Conservation (phyloP, 2,888 invertebrate species). For the Hydropsyche betteni region DNA sequence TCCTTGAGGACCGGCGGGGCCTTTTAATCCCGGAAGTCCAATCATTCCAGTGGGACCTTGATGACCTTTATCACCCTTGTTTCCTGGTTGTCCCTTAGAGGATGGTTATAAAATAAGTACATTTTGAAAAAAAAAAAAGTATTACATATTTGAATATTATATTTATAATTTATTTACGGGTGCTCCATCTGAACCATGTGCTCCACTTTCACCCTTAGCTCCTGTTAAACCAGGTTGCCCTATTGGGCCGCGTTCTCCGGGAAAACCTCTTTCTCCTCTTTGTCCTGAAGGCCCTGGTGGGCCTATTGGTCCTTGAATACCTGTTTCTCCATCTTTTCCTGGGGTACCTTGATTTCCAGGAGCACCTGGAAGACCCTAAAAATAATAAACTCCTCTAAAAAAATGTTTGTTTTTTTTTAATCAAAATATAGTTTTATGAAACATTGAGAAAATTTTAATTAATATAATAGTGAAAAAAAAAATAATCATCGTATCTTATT, state of each 20-base stretch:
- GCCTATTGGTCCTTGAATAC: constrained; percentile 73
- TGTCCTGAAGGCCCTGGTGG: constrained; percentile 70
- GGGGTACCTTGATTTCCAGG: constrained; percentile 77
- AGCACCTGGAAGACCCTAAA: constrained; percentile 76
- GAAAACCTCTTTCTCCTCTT: constrained; percentile 75
- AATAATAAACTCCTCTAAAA: background rate
- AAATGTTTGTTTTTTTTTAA: background rate
- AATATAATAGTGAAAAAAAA: no score
- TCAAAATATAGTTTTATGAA: background rate
- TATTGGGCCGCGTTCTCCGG: constrained; percentile 77
- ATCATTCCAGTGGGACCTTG: constrained; percentile 75
- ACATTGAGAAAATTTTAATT: no score
- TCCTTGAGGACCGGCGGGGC: constrained; percentile 73
- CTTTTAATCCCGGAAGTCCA: constrained; percentile 76
- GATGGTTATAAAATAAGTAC: background rate
- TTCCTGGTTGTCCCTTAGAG: constrained; percentile 71
- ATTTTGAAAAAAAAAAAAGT: background rate
- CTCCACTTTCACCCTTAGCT: constrained; percentile 71
- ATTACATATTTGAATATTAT: constrained; percentile 24
- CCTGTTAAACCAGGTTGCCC: constrained; percentile 75
- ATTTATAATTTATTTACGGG: constrained; percentile 62
- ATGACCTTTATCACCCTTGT: constrained; percentile 76
- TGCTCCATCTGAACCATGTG: constrained; percentile 75
- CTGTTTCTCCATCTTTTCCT: constrained; percentile 84
- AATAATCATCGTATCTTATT: no score